phyloP scores from a whole-genome alignment of 2,113 vertebrate species.

The Anguilla rostrata region DNA sequence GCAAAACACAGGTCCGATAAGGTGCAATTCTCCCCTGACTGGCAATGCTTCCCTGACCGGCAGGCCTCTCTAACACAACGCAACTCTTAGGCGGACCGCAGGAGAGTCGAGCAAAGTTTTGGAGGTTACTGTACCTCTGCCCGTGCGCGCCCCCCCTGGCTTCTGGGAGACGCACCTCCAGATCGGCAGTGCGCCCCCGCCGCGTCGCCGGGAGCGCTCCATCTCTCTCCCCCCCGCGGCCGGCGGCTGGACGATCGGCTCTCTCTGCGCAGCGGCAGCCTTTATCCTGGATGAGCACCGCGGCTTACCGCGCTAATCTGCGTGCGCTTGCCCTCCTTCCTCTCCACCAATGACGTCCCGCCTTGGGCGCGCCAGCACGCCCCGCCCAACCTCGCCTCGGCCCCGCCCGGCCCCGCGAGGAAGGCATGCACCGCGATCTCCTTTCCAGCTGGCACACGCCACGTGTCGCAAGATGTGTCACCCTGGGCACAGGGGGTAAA shows the following conservation, averaged over 20 bases:
- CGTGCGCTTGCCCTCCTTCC: constrained; percentile 31
- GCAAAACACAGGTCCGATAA: no score
- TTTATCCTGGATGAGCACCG: constrained; percentile 65
- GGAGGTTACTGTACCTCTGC: constrained; percentile 41
- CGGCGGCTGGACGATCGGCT: constrained; percentile 54
- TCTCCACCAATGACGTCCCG: neutral
- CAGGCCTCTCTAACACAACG: neutral
- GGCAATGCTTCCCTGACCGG: neutral
- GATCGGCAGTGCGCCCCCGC: constrained; percentile 56
- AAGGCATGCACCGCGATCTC: neutral
- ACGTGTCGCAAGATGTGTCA: neutral
- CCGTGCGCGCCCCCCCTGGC: constrained; percentile 41
- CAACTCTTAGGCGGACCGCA: neutral
- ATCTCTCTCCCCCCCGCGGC: constrained; percentile 29
- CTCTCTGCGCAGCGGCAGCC: constrained; percentile 54
- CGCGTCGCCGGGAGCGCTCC: constrained; percentile 43
- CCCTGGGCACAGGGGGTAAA: neutral
- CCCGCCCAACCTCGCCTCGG: neutral
- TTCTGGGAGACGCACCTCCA: constrained; percentile 60
- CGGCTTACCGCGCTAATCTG: constrained; percentile 62
- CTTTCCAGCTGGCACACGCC: neutral
- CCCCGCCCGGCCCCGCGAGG: neutral
- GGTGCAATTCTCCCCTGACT: no score
- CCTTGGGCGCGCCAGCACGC: neutral
- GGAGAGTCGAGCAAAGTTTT: neutral